A percentile compares a stretch with the other conserved stretches of the same genome.
Evolutionary conservation across 2,888 invertebrate species (phyloP).

Genomic region (Anticlea derivata): DNA sequence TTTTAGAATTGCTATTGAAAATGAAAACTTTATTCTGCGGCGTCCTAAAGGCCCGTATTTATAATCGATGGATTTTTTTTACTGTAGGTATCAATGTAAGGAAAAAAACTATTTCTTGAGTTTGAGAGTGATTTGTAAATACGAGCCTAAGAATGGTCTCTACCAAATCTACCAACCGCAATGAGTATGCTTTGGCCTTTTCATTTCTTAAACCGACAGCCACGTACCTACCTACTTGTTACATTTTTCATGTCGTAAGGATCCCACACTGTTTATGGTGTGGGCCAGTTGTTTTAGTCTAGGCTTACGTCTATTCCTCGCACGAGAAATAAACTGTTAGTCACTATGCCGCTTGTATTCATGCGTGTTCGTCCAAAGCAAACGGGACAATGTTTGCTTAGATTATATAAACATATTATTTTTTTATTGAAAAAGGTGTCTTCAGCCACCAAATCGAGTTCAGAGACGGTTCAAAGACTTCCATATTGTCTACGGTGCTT

Average conservation of each 20-base stretch:
- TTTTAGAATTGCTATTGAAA: too few species aligned
- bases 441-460: neutral
- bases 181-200: too few species aligned
- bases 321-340: constrained; percentile 19
- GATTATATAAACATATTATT: constrained; percentile 8
- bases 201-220: too few species aligned
- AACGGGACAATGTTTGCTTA: constrained; percentile 6
- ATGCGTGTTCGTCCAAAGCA: neutral
- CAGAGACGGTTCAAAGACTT: constrained; percentile 16
- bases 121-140: too few species aligned
- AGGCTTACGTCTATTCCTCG: constrained; percentile 12
- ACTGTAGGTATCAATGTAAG: too few species aligned
- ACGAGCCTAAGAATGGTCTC: too few species aligned
- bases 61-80: too few species aligned
- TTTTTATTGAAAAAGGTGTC: constrained; percentile 7
- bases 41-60: too few species aligned
- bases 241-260: neutral
- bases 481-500: constrained; percentile 16
- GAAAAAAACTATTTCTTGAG: too few species aligned
- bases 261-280: constrained; percentile 11
- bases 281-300: constrained; percentile 11
- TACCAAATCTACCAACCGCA: too few species aligned
- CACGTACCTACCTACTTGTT: too few species aligned
- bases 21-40: too few species aligned
- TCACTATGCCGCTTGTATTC: constrained; percentile 14